Evolutionary conservation across 2,888 invertebrate species (phyloP).

Genomic region (Mechanitis messenoides): DNA sequence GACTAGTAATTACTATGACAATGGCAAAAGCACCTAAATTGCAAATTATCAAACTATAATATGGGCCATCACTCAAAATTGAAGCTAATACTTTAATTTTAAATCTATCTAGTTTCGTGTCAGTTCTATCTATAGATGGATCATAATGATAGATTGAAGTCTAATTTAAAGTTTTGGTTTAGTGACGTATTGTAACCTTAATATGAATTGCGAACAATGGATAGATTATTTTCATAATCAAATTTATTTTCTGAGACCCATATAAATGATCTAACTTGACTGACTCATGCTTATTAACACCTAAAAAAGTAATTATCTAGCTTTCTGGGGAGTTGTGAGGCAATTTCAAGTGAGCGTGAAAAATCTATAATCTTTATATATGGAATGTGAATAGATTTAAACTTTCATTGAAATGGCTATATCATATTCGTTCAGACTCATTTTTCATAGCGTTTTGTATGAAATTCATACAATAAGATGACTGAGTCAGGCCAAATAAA

Average conservation of each 20-base stretch:
- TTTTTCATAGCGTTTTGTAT: too few species aligned
- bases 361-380: conserved; percentile 7
- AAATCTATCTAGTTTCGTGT: too few species aligned
- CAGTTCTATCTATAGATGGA: too few species aligned
- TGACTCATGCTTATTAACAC: too few species aligned
- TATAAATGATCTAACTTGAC: too few species aligned
- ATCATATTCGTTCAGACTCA: too few species aligned
- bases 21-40: conserved; percentile 18
- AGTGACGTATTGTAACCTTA: conserved; percentile 5
- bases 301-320: conserved; percentile 15
- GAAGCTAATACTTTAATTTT: neutral
- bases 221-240: neutral
- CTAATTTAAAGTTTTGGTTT: conserved; percentile 5
- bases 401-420: too few species aligned
- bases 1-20: conserved; percentile 20
- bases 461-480: too few species aligned
- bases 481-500: too few species aligned
- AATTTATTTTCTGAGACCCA: too few species aligned
- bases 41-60: conserved; percentile 13
- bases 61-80: conserved; percentile 17
- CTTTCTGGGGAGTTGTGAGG: conserved; percentile 14
- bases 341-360: conserved; percentile 20
- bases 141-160: neutral
- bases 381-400: neutral
- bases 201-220: neutral